Evolutionary conservation across 2,888 invertebrate genomes (phyloP), one percentile per base, ranked within the genome.

Genomic region (Trissolcus japonicus): DNA sequence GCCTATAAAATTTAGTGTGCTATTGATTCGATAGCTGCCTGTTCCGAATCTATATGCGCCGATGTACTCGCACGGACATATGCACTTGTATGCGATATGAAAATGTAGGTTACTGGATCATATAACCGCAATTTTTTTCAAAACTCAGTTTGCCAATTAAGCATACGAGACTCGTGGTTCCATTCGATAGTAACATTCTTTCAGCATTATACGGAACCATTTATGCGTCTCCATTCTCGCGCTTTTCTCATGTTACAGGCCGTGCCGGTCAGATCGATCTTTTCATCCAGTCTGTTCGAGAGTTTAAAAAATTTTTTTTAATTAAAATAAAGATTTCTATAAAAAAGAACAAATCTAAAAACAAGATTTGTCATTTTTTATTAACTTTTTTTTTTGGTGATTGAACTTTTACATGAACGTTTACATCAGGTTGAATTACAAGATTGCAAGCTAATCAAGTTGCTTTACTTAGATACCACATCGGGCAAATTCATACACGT

Each of bases 101-200:
- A 25, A 83, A 88, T 88, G 86, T 86, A 85, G 88, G 88, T 88
- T 86, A 88, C 81, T 84, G 82, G 85, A 86, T 85, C 86, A 82
- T 81, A 82, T 81, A 85, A 85, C 83, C 84, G 71, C 82, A 80
- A 62, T 69, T 78, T 83, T 82, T 80, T 76, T 55, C 71, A 59
- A 80, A 83, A 86, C 83, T 83, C 80, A 74, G 83, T 85, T 85
- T 81, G 81, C 81, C 85, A 84, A 86, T 86, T 86, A 86, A 81
- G 74, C 81, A 81, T 83, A 76, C 65, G 76, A 66, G 76, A 66
- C 57, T 71, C 71, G 76, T 77, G 84, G 82, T 84, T 82, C 75
- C 29, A 17, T 53, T 57, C 48, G 29, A 6, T 35, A 19, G 51
- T 67, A 61, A 76, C 71, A 68, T 73, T 71, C 73, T 73, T 73